Percentiles rank a stretch among this genome's conserved stretches.
phyloP scores from a whole-genome alignment of 1,140 invertebrate species.

The Trachelipus rathkii region DNA sequence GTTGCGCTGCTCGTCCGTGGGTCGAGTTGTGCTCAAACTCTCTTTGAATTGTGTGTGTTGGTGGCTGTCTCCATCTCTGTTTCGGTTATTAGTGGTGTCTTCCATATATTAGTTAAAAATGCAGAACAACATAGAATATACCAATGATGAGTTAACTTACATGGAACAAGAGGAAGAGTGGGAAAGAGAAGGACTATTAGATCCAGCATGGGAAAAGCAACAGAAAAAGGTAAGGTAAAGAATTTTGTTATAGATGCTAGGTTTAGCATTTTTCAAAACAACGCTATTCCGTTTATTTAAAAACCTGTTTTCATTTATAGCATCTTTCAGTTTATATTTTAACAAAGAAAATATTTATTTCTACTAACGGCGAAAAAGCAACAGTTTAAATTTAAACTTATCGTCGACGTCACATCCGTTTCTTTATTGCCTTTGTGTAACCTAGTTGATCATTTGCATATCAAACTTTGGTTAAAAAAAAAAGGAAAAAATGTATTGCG shows the following conservation, averaged over 20 bases:
- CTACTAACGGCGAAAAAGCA: no score
- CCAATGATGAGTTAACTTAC: constrained; percentile 62
- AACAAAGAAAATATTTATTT: no score
- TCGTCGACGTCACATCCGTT: no score
- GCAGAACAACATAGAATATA: constrained; percentile 41
- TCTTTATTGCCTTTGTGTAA: no score
- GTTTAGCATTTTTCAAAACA: no score
- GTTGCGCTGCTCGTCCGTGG: constrained; percentile 38
- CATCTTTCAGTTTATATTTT: no score
- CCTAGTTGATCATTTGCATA: no score
- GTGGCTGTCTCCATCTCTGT: constrained; percentile 23
- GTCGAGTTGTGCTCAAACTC: constrained; percentile 31
- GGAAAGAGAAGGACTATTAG: constrained; percentile 95
- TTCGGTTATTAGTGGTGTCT: not conserved
- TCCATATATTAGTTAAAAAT: not conserved
- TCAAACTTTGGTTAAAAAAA: no score
- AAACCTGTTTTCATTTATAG: no score
- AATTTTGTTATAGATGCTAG: not conserved
- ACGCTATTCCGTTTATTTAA: no score
- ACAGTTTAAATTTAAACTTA: no score
- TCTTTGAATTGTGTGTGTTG: constrained; percentile 28
- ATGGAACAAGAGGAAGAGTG: constrained; percentile 99
- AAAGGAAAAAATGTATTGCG: no score
- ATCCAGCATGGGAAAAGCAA: constrained; percentile 99
- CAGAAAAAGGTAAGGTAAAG: constrained; percentile 84